These are phyloP conservation scores for pig (Sus scrofa) DNA, from an alignment of 2,113 vertebrate species.

Conservation along the genomic window DNA sequence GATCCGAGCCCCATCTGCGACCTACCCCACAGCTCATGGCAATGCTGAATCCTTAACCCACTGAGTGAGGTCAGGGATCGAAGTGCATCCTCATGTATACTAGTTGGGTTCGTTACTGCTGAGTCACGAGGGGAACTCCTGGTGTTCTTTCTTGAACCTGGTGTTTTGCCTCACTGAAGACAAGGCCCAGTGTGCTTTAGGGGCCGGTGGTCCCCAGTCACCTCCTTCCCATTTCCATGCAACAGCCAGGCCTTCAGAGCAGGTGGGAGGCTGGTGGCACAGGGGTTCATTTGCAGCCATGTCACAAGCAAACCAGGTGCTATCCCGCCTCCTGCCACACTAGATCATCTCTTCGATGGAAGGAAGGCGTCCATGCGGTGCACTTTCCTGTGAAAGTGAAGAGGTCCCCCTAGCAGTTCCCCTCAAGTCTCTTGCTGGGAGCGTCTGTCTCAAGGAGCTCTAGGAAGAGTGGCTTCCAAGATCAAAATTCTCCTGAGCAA, in stretches of 20 bases:
- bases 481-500: background rate
- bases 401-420: background rate
- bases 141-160: background rate
- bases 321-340: background rate
- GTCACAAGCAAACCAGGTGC: background rate
- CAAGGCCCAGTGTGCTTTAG: background rate
- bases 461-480: background rate
- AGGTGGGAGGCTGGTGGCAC: background rate
- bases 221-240: background rate
- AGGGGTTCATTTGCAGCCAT: background rate
- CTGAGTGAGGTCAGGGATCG: no score
- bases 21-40: no score
- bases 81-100: no score
- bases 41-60: no score
- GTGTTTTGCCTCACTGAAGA: background rate
- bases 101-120: no score
- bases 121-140: background rate
- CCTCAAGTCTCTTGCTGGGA: background rate
- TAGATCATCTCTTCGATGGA: background rate
- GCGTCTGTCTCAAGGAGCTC: background rate
- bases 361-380: background rate
- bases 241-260: no score
- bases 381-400: background rate
- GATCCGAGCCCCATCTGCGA: no score
- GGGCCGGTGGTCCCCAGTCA: background rate